Conservation (phyloP, 2,888 invertebrate genomes). For the Andrena flavipes region DNA sequence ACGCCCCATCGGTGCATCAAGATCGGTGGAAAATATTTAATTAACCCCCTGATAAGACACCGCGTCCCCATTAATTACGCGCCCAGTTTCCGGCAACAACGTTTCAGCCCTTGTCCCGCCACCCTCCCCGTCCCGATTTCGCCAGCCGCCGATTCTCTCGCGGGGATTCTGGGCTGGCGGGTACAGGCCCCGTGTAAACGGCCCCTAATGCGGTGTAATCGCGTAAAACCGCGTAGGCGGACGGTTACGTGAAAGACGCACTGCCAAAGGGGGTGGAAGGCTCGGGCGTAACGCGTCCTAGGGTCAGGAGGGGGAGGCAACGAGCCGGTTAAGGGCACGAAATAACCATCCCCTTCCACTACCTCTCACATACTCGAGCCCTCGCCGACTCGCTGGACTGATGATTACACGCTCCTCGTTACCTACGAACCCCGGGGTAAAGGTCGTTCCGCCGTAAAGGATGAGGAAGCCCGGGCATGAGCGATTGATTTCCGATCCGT, state of each 20-base stretch:
- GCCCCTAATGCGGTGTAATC: slow-evolving; percentile 60
- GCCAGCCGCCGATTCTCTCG: not conserved
- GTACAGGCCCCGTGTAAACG: slow-evolving; percentile 40
- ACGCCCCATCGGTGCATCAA: slow-evolving; percentile 1
- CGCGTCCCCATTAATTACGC: slow-evolving; percentile 72
- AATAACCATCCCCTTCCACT: slow-evolving; percentile 22
- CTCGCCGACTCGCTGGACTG: slow-evolving; percentile 23
- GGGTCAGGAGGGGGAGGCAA: slow-evolving; percentile 28
- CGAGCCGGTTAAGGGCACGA: slow-evolving; percentile 44
- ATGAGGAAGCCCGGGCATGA: slow-evolving; percentile 27
- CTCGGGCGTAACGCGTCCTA: not conserved
- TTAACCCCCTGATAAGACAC: slow-evolving; percentile 69
- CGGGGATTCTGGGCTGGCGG: slow-evolving; percentile 26
- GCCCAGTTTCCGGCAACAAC: slow-evolving; percentile 42
- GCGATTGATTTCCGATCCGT: slow-evolving; percentile 54
- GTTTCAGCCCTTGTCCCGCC: slow-evolving; percentile 22
- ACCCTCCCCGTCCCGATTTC: not conserved
- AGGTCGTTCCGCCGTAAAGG: slow-evolving; percentile 40
- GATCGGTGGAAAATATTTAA: slow-evolving; percentile 71
- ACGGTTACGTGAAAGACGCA: slow-evolving; percentile 65
- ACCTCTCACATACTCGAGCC: not conserved
- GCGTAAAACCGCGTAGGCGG: slow-evolving; percentile 62
- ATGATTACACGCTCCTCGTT: slow-evolving; percentile 44
- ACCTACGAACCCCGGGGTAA: slow-evolving; percentile 7
- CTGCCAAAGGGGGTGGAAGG: slow-evolving; percentile 15